Conservation (phyloP, 92 coral and sea anemone species). For the Micromussa lordhowensis region DNA sequence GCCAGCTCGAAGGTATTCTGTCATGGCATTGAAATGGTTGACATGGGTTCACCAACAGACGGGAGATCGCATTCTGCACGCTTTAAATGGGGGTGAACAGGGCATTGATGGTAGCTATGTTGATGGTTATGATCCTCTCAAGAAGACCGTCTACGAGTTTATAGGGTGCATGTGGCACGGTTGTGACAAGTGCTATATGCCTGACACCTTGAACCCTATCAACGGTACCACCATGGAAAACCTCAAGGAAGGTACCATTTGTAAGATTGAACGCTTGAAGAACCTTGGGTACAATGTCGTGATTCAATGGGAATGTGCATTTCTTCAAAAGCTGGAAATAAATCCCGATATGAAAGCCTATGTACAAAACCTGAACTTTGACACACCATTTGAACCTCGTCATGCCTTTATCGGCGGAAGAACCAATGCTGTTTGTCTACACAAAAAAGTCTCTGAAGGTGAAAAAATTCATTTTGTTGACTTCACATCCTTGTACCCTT, state of each 20-base stretch:
- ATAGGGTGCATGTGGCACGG: too few relatives aligned
- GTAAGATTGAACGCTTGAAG: too few relatives aligned
- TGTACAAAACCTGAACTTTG: not conserved
- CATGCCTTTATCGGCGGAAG: not conserved
- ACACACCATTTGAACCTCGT: not conserved
- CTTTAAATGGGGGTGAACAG: conserved; percentile 56
- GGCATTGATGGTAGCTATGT: conserved; percentile 29
- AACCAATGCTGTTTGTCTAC: conserved; percentile 3
- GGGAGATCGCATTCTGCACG: conserved; percentile 41
- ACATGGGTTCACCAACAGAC: conserved; percentile 19
- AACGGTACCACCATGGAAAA: too few relatives aligned
- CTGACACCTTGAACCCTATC: too few relatives aligned
- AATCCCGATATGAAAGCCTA: not conserved
- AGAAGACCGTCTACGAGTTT: conserved; percentile 25
- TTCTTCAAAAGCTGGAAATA: not conserved
- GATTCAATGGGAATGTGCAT: conserved; percentile 43
- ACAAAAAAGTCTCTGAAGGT: not conserved
- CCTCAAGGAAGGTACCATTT: too few relatives aligned
- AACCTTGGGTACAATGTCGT: too few relatives aligned
- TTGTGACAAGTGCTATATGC: too few relatives aligned
- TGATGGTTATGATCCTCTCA: conserved; percentile 29
- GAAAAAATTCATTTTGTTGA: conserved; percentile 35
- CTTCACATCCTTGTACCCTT: conserved; percentile 34
- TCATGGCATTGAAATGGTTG: conserved; percentile 36
- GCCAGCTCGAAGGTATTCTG: conserved; percentile 40